phyloP scores from a whole-genome alignment of 2,888 invertebrate species.

The Meghimatium bilineatum region DNA sequence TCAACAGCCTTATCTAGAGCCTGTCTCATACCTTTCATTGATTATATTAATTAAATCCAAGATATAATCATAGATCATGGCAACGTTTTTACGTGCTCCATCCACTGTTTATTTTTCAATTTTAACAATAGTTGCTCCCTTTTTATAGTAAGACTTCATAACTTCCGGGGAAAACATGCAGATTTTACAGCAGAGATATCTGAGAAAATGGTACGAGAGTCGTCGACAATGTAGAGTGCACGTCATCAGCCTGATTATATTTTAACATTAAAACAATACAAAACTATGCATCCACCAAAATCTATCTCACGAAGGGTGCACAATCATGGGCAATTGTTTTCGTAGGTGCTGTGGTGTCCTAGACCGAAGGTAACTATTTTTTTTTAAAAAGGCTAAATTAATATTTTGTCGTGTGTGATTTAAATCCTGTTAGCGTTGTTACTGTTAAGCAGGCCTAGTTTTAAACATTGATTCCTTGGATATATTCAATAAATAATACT shows the following conservation, averaged over 20 bases:
- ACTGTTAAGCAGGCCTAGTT: too few species aligned
- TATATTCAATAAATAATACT: too few species aligned
- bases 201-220: background rate
- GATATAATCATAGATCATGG: too few species aligned
- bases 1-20: too few species aligned
- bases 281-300: conserved; percentile 5
- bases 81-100: background rate
- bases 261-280: background rate
- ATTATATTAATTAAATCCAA: too few species aligned
- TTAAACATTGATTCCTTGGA: too few species aligned
- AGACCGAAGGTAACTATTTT: conserved; percentile 51
- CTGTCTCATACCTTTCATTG: too few species aligned
- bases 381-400: too few species aligned
- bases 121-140: conserved; percentile 10
- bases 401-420: too few species aligned
- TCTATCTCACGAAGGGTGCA: conserved; percentile 14
- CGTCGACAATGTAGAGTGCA: background rate
- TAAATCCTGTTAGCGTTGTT: too few species aligned
- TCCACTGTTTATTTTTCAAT: background rate
- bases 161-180: conserved; percentile 14
- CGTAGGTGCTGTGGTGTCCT: conserved; percentile 51
- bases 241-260: background rate
- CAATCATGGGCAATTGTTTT: conserved; percentile 54
- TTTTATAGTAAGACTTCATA: background rate
- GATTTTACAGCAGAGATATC: too few species aligned